A percentile compares a stretch with the other conserved stretches of the same genome.
These are phyloP conservation scores for Turritopsis dohrnii DNA, from an alignment of 30 jellyfish, hydroid and myxozoan genomes.

Conservation along the genomic window DNA sequence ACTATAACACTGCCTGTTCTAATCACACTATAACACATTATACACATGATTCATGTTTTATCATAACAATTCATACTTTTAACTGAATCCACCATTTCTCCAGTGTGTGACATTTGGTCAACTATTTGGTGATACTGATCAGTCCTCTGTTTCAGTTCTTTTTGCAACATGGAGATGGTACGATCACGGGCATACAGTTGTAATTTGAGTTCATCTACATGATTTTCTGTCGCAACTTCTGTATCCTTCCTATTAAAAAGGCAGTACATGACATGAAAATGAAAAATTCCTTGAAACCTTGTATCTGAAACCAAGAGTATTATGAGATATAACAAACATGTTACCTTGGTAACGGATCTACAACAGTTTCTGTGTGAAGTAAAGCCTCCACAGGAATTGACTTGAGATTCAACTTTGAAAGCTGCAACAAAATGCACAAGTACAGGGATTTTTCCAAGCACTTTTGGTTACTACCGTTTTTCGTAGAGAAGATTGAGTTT, in stretches of 20 bases:
- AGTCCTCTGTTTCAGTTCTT: constrained; percentile 61
- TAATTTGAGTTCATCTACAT: constrained; percentile 46
- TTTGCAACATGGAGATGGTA: constrained; percentile 47
- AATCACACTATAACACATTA: too few species aligned
- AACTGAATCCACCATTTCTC: constrained; percentile 33
- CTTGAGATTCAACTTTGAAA: constrained; percentile 50
- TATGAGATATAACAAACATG: constrained; percentile 3
- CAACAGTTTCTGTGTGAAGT: constrained; percentile 32
- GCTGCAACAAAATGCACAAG: constrained; percentile 49
- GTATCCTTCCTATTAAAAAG: constrained; percentile 43
- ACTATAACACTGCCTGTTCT: too few species aligned
- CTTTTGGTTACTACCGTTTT: too few species aligned
- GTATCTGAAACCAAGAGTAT: too few species aligned
- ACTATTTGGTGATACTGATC: constrained; percentile 14
- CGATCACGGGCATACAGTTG: constrained; percentile 74
- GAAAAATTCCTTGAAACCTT: too few species aligned
- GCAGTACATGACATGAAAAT: background rate
- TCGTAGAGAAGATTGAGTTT: too few species aligned
- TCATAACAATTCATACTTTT: constrained; percentile 6
- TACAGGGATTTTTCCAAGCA: too few species aligned
- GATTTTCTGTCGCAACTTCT: constrained; percentile 58
- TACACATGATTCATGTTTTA: background rate
- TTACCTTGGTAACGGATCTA: constrained; percentile 52
- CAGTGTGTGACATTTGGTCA: constrained; percentile 29
- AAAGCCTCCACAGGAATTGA: constrained; percentile 52